Percentiles rank a stretch among this genome's conserved stretches.
Conservation (phyloP, 2,888 invertebrate species). For the Eutolmus rufibarbis region DNA sequence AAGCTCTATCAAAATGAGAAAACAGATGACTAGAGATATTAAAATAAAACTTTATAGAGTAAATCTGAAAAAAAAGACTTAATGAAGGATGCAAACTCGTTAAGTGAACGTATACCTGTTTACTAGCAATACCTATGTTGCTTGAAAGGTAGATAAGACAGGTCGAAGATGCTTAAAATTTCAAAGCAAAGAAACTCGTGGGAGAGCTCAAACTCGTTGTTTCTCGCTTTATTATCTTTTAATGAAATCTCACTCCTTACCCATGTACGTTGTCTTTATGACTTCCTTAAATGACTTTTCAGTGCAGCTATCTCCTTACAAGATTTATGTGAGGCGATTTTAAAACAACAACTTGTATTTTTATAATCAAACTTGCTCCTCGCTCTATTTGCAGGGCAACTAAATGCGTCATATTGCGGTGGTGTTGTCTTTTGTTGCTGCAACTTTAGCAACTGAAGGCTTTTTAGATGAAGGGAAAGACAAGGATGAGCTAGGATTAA, state of each 20-base stretch:
- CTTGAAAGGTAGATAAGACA: background rate
- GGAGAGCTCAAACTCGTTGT: background rate
- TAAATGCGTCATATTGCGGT: conserved; percentile 12
- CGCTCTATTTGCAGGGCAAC: conserved; percentile 13
- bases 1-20: no score
- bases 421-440: conserved; percentile 10
- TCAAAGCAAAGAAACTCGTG: background rate
- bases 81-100: background rate
- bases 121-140: background rate
- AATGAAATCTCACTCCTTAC: conserved; percentile 19
- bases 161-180: background rate
- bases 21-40: no score
- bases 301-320: background rate
- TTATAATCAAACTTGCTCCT: background rate
- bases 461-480: background rate
- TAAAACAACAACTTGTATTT: conserved; percentile 10
- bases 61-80: background rate
- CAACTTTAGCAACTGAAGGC: background rate
- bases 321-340: background rate
- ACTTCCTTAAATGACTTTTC: background rate
- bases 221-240: conserved; percentile 20
- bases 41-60: no score
- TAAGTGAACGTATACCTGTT: background rate
- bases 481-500: background rate
- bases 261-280: background rate